phyloP scores from a whole-genome alignment of 2,113 vertebrate species.

The Leucosticte australis region DNA sequence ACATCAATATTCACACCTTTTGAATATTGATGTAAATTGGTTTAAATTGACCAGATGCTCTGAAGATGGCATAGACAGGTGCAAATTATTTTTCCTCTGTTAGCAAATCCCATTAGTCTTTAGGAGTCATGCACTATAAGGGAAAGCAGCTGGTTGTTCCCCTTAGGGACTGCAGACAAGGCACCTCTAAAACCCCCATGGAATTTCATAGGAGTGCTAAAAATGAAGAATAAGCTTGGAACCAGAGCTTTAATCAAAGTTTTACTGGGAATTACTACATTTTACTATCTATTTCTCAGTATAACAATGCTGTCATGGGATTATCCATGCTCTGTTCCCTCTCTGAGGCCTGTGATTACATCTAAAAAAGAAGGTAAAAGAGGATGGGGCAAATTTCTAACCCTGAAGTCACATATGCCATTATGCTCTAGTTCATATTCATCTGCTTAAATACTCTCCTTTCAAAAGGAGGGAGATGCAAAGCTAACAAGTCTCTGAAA shows the following conservation, averaged over 20 bases:
- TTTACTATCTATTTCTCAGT: neutral
- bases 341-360: neutral
- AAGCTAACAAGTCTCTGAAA: neutral
- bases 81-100: conserved; percentile 44
- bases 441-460: neutral
- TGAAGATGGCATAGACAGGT: conserved; percentile 21
- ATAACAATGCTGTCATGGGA: neutral
- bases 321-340: neutral
- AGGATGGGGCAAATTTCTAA: neutral
- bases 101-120: conserved; percentile 28
- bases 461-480: neutral
- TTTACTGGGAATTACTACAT: neutral
- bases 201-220: neutral
- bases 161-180: neutral
- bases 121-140: neutral
- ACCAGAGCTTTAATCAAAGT: conserved; percentile 22
- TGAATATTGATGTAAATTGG: conserved; percentile 41
- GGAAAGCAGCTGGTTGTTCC: conserved; percentile 22
- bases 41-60: conserved; percentile 60
- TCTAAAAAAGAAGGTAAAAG: neutral
- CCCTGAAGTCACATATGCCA: neutral
- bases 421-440: neutral
- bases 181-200: neutral
- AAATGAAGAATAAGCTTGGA: conserved; percentile 18
- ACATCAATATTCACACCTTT: conserved; percentile 17